Percentiles rank a stretch among this genome's conserved stretches.
Conservation (phyloP, 2,888 invertebrate species). For the Meiosimyza decipiens region DNA sequence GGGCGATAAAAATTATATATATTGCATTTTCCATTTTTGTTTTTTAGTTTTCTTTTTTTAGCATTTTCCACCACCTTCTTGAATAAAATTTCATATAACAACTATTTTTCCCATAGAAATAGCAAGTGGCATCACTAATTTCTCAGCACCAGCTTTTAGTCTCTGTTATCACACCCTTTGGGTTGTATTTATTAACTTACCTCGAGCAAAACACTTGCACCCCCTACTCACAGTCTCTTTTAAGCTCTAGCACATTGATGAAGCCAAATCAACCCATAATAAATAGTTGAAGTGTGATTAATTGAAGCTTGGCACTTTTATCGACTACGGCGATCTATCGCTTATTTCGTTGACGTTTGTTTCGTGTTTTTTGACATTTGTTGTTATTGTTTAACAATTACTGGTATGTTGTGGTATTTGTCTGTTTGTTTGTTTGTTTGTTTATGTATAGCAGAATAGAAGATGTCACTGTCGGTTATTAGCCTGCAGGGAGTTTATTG, state of each 20-base stretch:
- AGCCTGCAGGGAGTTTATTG: constrained; percentile 19
- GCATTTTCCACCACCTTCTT: no score
- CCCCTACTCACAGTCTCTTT: background rate
- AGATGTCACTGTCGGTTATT: constrained; percentile 14
- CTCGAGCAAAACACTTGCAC: background rate
- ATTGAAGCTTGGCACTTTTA: constrained; percentile 15
- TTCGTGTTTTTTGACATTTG: constrained; percentile 9
- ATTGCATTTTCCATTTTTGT: no score
- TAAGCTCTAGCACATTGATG: background rate
- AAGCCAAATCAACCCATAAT: background rate
- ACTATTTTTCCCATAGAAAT: no score
- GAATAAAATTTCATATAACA: no score
- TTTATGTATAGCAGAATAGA: constrained; percentile 11
- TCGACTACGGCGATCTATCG: constrained; percentile 16
- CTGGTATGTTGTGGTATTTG: background rate
- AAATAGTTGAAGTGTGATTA: constrained; percentile 28
- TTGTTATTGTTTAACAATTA: constrained; percentile 28
- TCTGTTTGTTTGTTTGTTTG: background rate
- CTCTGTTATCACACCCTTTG: no score
- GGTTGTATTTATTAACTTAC: no score
- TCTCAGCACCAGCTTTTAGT: no score
- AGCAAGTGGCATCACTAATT: no score
- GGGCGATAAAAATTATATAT: no score
- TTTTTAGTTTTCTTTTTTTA: no score
- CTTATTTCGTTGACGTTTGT: background rate